Evolutionary conservation across 2,797 vertebrate species (phyloP).

Genomic region (Ciconia nigra): DNA sequence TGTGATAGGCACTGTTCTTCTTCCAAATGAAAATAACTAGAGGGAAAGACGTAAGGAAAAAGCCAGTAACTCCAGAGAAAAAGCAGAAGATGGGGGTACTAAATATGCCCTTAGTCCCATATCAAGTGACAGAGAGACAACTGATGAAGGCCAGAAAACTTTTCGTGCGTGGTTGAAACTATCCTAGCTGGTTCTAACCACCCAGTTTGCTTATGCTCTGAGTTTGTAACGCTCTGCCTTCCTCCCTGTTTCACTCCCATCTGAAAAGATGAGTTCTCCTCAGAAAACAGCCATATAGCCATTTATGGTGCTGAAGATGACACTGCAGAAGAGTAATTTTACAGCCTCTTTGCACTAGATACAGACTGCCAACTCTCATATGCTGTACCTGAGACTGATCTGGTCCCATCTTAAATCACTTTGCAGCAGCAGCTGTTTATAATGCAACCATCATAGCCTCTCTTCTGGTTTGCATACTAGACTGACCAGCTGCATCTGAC

Average conservation of each 20-base stretch:
- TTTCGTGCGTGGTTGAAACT: not conserved
- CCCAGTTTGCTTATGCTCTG: rapidly evolving
- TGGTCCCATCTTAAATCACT: not conserved
- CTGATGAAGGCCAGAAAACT: not conserved
- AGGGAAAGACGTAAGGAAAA: not conserved
- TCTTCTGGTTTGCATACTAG: not conserved
- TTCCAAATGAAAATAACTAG: not conserved
- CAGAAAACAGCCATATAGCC: not conserved
- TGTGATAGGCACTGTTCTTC: not conserved
- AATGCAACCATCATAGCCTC: not conserved
- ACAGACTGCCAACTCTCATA: not conserved
- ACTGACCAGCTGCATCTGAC: not conserved
- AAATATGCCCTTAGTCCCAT: not conserved
- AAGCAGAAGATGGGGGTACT: not conserved
- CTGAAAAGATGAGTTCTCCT: not conserved
- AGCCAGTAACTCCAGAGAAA: not conserved
- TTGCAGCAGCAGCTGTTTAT: not conserved
- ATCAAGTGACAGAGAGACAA: not conserved
- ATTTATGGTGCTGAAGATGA: not conserved
- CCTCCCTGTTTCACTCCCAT: not conserved
- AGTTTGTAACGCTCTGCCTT: not conserved
- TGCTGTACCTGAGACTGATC: not conserved
- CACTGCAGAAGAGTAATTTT: not conserved
- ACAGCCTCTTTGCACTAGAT: not conserved
- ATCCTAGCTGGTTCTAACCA: not conserved